These are phyloP conservation scores for Calidris pugnax DNA, from an alignment of 2,113 vertebrate genomes.

Conservation along the genomic window DNA sequence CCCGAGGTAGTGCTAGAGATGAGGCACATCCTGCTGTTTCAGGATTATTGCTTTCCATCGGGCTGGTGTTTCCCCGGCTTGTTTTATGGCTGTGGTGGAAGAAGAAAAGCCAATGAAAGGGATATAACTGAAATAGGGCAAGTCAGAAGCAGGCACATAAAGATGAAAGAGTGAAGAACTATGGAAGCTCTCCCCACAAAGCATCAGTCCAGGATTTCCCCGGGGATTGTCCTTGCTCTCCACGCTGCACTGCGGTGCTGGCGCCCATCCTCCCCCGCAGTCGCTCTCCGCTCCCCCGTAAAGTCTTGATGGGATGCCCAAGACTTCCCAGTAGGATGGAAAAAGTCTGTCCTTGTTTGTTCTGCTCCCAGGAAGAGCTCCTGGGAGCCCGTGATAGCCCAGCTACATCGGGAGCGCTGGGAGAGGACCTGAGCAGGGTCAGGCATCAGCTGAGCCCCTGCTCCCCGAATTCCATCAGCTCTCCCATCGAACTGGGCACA, in stretches of 20 bases:
- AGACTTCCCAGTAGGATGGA: background rate
- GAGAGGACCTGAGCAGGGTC: background rate
- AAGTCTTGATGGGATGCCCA: background rate
- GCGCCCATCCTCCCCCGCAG: background rate
- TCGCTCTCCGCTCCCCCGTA: background rate
- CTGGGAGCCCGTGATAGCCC: background rate
- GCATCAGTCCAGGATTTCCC: background rate
- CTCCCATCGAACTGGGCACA: background rate
- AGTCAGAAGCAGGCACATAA: conserved; percentile 24
- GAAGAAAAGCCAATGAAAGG: conserved; percentile 47
- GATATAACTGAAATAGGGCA: conserved; percentile 24
- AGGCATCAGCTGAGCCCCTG: background rate
- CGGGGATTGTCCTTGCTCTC: background rate
- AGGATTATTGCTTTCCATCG: conserved; percentile 23
- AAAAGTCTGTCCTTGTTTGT: background rate
- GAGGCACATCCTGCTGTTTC: background rate
- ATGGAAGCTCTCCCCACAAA: conserved; percentile 1
- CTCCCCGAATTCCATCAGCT: background rate
- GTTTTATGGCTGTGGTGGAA: conserved; percentile 34
- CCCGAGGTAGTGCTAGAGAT: background rate
- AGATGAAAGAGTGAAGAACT: conserved; percentile 45
- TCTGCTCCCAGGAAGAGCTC: background rate
- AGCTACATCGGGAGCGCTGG: fast-evolving
- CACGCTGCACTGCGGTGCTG: background rate
- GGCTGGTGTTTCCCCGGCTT: background rate